Conservation (phyloP, 37 sponge, comb jelly and placozoan genomes). For the Tethya wilhelma region DNA sequence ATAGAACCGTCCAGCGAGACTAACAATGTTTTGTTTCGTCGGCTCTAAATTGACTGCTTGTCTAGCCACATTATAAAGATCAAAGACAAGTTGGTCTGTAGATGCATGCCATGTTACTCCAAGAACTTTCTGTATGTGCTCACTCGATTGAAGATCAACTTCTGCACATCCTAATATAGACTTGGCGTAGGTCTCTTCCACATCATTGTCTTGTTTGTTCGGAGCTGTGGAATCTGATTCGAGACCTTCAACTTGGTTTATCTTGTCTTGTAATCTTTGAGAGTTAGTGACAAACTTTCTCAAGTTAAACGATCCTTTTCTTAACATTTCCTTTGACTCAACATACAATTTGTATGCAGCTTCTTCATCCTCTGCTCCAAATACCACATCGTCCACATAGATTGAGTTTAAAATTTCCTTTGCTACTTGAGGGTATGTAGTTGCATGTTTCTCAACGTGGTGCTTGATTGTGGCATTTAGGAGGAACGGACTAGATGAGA, state of each 20-base stretch:
- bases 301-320: slow-evolving; percentile 47
- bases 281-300: slow-evolving; percentile 46
- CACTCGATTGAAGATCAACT: neutral
- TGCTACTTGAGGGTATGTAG: slow-evolving; percentile 20
- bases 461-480: slow-evolving; percentile 45
- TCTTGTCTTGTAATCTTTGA: slow-evolving; percentile 4
- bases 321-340: slow-evolving; percentile 21
- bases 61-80: too few relatives aligned
- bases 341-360: slow-evolving; percentile 28
- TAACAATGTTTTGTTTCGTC: slow-evolving; percentile 28
- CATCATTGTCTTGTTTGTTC: too few relatives aligned
- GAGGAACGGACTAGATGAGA: slow-evolving; percentile 51
- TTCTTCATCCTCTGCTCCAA: slow-evolving; percentile 24
- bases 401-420: slow-evolving; percentile 4
- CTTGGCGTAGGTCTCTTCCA: slow-evolving; percentile 23
- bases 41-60: neutral
- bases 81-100: neutral
- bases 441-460: slow-evolving; percentile 13
- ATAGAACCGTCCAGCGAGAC: too few relatives aligned
- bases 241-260: neutral
- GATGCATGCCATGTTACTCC: slow-evolving; percentile 11
- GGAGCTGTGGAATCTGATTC: too few relatives aligned
- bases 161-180: neutral
- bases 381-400: slow-evolving; percentile 45
- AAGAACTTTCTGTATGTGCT: slow-evolving; percentile 19